These are phyloP conservation scores for Troglohyphantes excavatus DNA, from an alignment of 2,888 invertebrate species.

Conservation along the genomic window DNA sequence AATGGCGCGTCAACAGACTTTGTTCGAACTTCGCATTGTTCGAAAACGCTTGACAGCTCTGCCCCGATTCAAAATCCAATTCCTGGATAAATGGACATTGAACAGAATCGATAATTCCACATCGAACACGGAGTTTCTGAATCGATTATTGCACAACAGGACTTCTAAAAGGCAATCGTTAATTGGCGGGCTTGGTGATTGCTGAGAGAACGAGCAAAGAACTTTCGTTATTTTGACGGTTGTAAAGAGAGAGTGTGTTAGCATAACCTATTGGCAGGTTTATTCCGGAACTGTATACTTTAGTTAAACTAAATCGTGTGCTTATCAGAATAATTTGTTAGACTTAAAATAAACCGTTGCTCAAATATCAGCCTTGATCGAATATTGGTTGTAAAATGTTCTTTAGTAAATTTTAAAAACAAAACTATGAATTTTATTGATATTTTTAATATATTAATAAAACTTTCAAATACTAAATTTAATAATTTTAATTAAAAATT, in stretches of 20 bases:
- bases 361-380: not conserved
- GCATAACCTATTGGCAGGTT: conserved; percentile 28
- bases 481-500: too few species aligned
- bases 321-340: too few species aligned
- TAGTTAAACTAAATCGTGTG: too few species aligned
- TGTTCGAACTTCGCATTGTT: conserved; percentile 25
- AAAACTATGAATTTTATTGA: too few species aligned
- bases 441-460: too few species aligned
- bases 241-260: conserved; percentile 15
- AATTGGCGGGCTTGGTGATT: conserved; percentile 33
- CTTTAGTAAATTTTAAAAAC: too few species aligned
- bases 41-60: conserved; percentile 13
- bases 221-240: not conserved
- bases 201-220: not conserved
- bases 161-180: conserved; percentile 11
- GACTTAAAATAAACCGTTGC: too few species aligned
- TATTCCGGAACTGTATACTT: not conserved
- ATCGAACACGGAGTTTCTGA: not conserved
- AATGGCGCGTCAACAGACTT: conserved; percentile 27
- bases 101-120: not conserved
- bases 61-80: conserved; percentile 30
- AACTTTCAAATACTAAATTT: too few species aligned
- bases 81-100: not conserved
- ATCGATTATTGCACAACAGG: conserved; percentile 25
- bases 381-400: not conserved